phyloP scores from a whole-genome alignment of 2,797 vertebrate genomes.

The Agapornis canus region DNA sequence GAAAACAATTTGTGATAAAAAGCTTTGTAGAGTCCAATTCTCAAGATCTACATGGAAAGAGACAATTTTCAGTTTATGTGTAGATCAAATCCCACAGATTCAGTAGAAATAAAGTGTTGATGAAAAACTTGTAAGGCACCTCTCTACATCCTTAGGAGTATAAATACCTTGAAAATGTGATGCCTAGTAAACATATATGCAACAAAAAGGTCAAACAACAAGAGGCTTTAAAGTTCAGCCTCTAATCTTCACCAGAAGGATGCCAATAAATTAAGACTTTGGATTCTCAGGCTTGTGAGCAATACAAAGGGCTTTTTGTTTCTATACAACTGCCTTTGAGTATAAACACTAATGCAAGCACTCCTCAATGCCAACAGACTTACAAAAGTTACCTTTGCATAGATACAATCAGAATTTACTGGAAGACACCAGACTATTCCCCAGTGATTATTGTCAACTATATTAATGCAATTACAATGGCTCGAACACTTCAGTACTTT shows the following conservation, averaged over 20 bases:
- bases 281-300: background rate
- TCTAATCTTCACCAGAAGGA: background rate
- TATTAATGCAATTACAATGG: conserved; percentile 50
- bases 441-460: conserved; percentile 6
- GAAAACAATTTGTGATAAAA: background rate
- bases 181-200: background rate
- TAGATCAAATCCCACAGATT: background rate
- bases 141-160: background rate
- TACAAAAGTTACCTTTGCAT: background rate
- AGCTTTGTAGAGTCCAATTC: background rate
- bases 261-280: background rate
- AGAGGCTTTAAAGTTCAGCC: background rate
- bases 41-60: background rate
- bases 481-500: conserved; percentile 59
- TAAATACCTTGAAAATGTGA: background rate
- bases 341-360: background rate
- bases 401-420: background rate
- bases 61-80: background rate
- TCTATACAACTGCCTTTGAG: background rate
- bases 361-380: background rate
- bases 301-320: background rate
- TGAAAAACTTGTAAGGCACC: background rate
- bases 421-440: background rate
- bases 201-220: background rate
- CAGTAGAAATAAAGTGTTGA: background rate